Evolutionary conservation across 2,113 vertebrate species (phyloP), one percentile per base, ranked within the genome.

Genomic region (Argyrosomus japonicus): DNA sequence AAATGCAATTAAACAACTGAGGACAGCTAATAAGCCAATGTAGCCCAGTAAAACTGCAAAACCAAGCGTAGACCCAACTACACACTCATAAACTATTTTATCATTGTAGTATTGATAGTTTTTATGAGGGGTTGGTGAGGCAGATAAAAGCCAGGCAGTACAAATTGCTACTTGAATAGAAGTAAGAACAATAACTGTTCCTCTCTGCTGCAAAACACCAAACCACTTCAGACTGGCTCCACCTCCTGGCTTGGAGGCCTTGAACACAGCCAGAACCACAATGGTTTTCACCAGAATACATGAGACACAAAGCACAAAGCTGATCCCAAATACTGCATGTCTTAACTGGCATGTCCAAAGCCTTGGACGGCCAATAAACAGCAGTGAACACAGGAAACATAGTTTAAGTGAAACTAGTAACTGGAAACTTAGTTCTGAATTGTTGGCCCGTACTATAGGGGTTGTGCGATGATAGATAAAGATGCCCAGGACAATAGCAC

Each of bases 371-470:
- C 85, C 87, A 0, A 91, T 95, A 23, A 95, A 95, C 27, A 94
- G 68, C 57, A 95, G 83, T 1, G 94, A 94, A 64, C 94, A 95
- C 14, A 95, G 77, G 73, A 95, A 95, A 60, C 93, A 95, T 0
- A 93, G 48, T 50, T 92, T 94, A 1, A 95, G 90, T 23, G 94
- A 93, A 29, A 93, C 11, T 23, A 95, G 81, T 6, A 95, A 76
- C 29, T 91, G 74, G 27, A 95, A 95, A 62, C 94, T 95, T 17
- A 95, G 86, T 74, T 95, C 94, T 36, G 94, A 95, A 68, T 95
- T 95, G 57, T 95, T 95, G 51, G 94, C 93, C 0, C 90, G 87
- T 8, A 95, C 94, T 53, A 95, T 78, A 0, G 95, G 93, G 48
- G 94, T 94, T 6, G 81, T 73, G 13, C 87, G 88, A 47, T 94